Base-by-base conservation (phyloP, 2,113 vertebrate species). In the Stercorarius parasiticus region DNA sequence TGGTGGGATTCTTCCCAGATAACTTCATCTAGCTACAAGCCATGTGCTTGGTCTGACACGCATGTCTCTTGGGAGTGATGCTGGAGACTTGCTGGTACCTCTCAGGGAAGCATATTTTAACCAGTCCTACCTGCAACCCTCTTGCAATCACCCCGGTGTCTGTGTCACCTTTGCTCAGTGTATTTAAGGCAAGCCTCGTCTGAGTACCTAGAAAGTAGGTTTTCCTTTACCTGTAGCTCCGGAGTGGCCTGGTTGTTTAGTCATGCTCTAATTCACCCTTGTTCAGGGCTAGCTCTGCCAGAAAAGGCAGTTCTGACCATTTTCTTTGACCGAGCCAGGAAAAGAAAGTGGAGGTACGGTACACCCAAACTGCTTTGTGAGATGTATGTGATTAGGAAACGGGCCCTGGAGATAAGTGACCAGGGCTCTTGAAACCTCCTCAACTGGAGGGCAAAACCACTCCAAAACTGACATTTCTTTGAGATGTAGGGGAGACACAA, bases 161-260 rank as follows among this genome's bases (percentile, higher is more conserved):
- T 2, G 30, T 79, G 72, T 82, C 62, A 49, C 77, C 62, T 85
- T 89, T 90, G 56, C 61, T 93, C 0, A 0, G 43, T 56, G 20
- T 89, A 79, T 91, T 85, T 79, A 95, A 94, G 66, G 70, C 62
- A 86, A 90, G 43, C 34, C 23, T 40, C 25, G 45, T 90, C 62
- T 49, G 71, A 88, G 74, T 93, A 80, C 92, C 95, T 96, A 88
- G 96, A 97, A 96, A 96, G 95, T 93, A 93, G 92, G 61, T 90
- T 94, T 97, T 93, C 53, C 3, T 94, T 85, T 45, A 82, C 82
- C 90, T 95, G 32, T 94, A 82, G 82, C 42, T 96, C 95, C 74
- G 17, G 0, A 7, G 26, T 80, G 96, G 74, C 78, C 58, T 85
- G 42, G 22, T 77, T 91, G 71, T 93, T 97, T 88, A 96, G 85